Base-by-base conservation (phyloP, 2,113 vertebrate species). In the Paedocypris sp. region DNA sequence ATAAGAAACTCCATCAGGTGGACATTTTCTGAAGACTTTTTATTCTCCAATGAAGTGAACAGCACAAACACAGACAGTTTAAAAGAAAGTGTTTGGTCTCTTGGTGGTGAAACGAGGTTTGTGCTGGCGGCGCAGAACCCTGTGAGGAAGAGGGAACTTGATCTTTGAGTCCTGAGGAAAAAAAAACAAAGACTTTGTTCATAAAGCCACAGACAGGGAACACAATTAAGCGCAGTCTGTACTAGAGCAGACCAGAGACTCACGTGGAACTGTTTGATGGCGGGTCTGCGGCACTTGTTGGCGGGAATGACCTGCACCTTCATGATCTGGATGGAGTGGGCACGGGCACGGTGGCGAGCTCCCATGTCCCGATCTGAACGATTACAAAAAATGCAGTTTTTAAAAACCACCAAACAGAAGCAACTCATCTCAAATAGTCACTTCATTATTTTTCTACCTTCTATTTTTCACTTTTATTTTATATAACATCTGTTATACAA, bases 201-300 rank as follows among this genome's bases (percentile, higher is more conserved):
- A 36, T 36, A 23, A 35, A 5, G 1, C 28, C 3, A 11, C 10
- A 7, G n/a, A n/a, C n/a, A n/a, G n/a, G n/a, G n/a, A n/a, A n/a
- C n/a, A n/a, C n/a, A n/a, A n/a, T n/a, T n/a, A n/a, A n/a, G n/a
- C n/a, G n/a, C n/a, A n/a, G n/a, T n/a, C n/a, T 12, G 5, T 33
- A 46, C 3, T 42, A 9, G 6, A 6, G 3, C 3, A 15, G 7
- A 15, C 33, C 10, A 4, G 3, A 59, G 16, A 67, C 93, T 91
- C 77, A 97, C 95, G 23, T 99, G 94, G 89, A 99, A 99, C 84
- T 99, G 95, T 86, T 96, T 99, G 75, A 98, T 91, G 0, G 93
- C 93, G 0, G 92, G 93, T 62, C 95, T 84, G 58, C 94, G 92
- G 74, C 95, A 99, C 70, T 96, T 98, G 88, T 88, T 94, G 47